phyloP scores from a whole-genome alignment of 2,888 invertebrate species.

The Agonopterix subpropinquella region DNA sequence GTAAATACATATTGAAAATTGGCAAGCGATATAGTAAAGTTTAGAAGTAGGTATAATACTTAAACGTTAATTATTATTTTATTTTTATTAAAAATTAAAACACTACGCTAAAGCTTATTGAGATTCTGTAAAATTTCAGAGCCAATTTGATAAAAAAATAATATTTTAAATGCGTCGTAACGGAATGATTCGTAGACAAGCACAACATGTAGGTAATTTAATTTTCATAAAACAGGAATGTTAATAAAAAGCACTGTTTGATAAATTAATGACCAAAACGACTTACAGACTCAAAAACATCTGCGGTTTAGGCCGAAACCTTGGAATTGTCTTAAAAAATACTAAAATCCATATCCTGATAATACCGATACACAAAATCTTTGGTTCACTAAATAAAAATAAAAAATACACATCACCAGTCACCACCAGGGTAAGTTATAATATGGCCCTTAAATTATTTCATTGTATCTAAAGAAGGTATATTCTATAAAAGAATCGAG shows the following conservation, averaged over 20 bases:
- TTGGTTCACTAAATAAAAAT: constrained; percentile 36
- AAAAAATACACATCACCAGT: constrained; percentile 25
- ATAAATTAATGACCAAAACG: too few relatives aligned
- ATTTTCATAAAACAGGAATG: neutral
- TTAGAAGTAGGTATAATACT: neutral
- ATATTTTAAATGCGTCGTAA: constrained; percentile 7
- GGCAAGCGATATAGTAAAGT: constrained; percentile 2
- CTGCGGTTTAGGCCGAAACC: too few relatives aligned
- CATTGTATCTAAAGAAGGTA: neutral
- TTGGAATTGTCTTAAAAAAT: neutral
- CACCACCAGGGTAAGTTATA: constrained; percentile 15
- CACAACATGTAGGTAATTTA: neutral
- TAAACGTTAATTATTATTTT: constrained; percentile 3
- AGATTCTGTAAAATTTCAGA: constrained; percentile 6
- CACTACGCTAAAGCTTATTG: constrained; percentile 1
- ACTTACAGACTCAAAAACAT: too few relatives aligned
- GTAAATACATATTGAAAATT: neutral
- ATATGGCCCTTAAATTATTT: constrained; percentile 13
- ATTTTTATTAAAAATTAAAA: neutral
- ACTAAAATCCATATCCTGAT: constrained; percentile 4
- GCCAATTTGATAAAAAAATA: neutral
- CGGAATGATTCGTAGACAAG: constrained; percentile 6
- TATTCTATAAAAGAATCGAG: neutral
- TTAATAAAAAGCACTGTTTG: too few relatives aligned
- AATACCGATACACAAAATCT: constrained; percentile 41